Percentiles rank a stretch among this genome's conserved stretches.
Evolutionary conservation across 2,797 vertebrate species (phyloP).

Genomic region (Myotis myotis): DNA sequence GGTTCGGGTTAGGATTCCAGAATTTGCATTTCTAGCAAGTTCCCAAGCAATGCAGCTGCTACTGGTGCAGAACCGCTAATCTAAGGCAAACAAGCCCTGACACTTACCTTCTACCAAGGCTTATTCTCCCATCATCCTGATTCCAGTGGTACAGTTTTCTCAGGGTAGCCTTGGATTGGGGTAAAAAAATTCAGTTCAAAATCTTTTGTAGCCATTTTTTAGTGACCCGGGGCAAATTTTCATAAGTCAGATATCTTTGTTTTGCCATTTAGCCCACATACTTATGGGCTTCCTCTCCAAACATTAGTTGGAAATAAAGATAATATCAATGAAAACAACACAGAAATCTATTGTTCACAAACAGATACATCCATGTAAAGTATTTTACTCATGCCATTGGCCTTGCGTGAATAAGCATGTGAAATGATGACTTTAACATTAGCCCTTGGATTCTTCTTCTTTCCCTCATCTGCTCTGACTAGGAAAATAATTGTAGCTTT

Average conservation of each 20-base stretch:
- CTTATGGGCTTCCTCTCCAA: background rate
- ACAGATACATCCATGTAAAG: background rate
- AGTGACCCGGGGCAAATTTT: background rate
- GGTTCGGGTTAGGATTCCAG: background rate
- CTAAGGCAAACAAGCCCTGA: background rate
- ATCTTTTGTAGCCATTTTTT: conserved; percentile 2
- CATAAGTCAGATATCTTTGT: background rate
- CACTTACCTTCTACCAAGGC: background rate
- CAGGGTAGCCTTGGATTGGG: background rate
- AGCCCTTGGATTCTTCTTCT: conserved; percentile 6
- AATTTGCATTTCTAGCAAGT: background rate
- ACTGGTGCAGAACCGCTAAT: background rate
- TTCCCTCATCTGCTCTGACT: background rate
- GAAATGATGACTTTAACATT: conserved; percentile 3
- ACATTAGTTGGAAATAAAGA: background rate
- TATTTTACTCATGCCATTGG: background rate
- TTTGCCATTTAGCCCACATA: background rate
- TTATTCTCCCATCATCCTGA: background rate
- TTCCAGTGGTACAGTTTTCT: background rate
- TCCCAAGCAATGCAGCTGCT: background rate
- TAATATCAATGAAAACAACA: background rate
- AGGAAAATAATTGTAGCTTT: conserved; percentile 16
- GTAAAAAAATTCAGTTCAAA: background rate
- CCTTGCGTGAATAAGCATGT: background rate
- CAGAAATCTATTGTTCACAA: background rate